Evolutionary conservation across 1,140 invertebrate genomes (phyloP).

Genomic region (Diorhabda carinulata): DNA sequence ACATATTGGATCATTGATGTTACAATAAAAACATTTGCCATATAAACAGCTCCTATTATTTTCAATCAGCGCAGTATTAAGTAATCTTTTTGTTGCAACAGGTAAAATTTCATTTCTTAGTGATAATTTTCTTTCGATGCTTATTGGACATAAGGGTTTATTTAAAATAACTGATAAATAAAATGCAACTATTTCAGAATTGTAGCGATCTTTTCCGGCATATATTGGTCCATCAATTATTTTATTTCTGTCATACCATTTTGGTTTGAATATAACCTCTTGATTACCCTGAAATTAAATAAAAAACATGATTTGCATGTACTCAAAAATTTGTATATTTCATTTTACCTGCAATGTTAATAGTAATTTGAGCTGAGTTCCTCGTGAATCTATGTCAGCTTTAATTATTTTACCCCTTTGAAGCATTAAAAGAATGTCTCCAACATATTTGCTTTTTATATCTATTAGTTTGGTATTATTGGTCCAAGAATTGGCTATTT

Average conservation of each 20-base stretch:
- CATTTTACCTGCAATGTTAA: conserved; percentile 62
- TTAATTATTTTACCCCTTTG: conserved; percentile 64
- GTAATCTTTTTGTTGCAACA: conserved; percentile 62
- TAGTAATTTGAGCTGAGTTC: conserved; percentile 87
- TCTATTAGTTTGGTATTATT: conserved; percentile 32
- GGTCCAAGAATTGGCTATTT: conserved; percentile 36
- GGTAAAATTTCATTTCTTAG: conserved; percentile 69
- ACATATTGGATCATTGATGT: conserved; percentile 61
- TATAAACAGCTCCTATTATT: conserved; percentile 71
- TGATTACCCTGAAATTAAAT: conserved; percentile 58
- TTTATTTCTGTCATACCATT: conserved; percentile 74
- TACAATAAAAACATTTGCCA: conserved; percentile 88
- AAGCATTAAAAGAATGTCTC: conserved; percentile 67
- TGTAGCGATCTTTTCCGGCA: conserved; percentile 84
- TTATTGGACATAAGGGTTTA: conserved; percentile 73
- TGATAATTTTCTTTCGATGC: conserved; percentile 73
- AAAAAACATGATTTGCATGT: not conserved
- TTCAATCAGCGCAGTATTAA: conserved; percentile 55
- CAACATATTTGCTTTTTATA: conserved; percentile 47
- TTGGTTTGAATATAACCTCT: conserved; percentile 85
- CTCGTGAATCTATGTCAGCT: conserved; percentile 72
- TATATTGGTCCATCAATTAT: conserved; percentile 78
- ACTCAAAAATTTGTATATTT: conserved; percentile 17
- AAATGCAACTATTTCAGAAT: conserved; percentile 94
- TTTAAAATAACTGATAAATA: conserved; percentile 78